These are phyloP conservation scores for Oryzias sinensis DNA, from an alignment of 2,797 vertebrate species.

Conservation along the genomic window DNA sequence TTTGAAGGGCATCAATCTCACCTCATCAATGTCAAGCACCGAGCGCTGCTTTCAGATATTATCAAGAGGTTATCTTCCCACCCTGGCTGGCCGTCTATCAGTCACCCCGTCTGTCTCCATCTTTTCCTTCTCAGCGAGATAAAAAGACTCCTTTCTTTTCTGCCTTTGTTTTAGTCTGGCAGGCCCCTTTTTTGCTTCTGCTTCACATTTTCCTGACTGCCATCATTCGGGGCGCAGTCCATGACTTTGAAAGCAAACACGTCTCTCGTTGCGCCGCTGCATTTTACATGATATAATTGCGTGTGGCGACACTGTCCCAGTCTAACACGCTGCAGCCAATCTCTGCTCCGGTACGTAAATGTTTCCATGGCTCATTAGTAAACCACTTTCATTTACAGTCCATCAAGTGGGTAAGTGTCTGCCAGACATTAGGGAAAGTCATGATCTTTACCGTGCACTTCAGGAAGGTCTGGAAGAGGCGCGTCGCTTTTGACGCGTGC, in stretches of 20 bases:
- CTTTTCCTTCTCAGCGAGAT: constrained; percentile 60
- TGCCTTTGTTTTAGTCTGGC: constrained; percentile 51
- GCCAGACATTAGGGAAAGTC: constrained; percentile 29
- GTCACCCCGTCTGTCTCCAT: constrained; percentile 51
- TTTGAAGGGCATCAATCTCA: constrained; percentile 82
- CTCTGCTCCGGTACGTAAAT: constrained; percentile 30
- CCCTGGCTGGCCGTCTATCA: constrained; percentile 55
- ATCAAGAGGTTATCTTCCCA: constrained; percentile 76
- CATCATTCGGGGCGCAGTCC: constrained; percentile 5
- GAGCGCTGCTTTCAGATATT: constrained; percentile 65
- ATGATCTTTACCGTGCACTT: constrained; percentile 78
- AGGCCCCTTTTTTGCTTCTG: constrained; percentile 22
- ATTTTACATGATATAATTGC: constrained; percentile 43
- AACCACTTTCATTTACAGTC: constrained; percentile 51
- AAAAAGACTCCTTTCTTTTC: constrained; percentile 48
- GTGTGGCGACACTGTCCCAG: constrained; percentile 23
- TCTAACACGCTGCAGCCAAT: constrained; percentile 34
- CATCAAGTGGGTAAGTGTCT: constrained; percentile 41
- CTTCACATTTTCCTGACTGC: constrained; percentile 27
- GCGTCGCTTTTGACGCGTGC: constrained; percentile 44
- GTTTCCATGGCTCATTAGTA: constrained; percentile 59
- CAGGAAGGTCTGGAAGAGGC: constrained; percentile 53
- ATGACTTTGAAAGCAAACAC: constrained; percentile 37
- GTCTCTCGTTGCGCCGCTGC: constrained; percentile 15
- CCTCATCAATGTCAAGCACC: constrained; percentile 73